phyloP scores from a whole-genome alignment of 1,140 invertebrate species.

The Kradibia gibbosae region DNA sequence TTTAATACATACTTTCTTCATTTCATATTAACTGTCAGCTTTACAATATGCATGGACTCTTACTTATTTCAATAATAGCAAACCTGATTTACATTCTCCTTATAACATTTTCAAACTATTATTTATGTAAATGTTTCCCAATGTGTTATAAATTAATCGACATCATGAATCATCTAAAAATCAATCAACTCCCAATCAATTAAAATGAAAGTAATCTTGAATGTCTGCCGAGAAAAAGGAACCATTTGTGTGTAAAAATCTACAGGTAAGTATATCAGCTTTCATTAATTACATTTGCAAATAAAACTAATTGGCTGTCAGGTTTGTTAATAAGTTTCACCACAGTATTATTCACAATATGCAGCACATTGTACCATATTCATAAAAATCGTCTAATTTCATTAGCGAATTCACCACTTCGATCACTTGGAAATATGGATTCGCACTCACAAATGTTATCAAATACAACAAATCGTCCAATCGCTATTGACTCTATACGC shows the following conservation, averaged over 20 bases:
- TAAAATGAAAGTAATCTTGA: neutral
- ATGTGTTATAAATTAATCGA: neutral
- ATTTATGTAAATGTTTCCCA: neutral
- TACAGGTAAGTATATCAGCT: conserved; percentile 48
- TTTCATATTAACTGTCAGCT: conserved; percentile 34
- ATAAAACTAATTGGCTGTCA: conserved; percentile 64
- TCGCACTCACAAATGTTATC: conserved; percentile 22
- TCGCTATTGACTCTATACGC: neutral
- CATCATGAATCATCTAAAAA: conserved; percentile 9
- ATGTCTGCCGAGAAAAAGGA: conserved; percentile 7
- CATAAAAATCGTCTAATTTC: conserved; percentile 42
- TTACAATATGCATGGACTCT: conserved; percentile 37
- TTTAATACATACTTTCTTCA: conserved; percentile 39
- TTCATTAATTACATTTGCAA: conserved; percentile 38
- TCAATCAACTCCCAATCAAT: conserved; percentile 23
- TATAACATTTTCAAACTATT: conserved; percentile 5
- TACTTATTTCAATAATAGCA: conserved; percentile 37
- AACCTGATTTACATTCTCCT: conserved; percentile 45
- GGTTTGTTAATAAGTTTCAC: conserved; percentile 61
- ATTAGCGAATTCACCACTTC: conserved; percentile 31
- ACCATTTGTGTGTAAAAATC: conserved; percentile 2
- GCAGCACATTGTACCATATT: conserved; percentile 35
- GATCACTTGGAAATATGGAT: conserved; percentile 24
- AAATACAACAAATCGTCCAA: conserved; percentile 16
- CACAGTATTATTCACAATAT: conserved; percentile 50